These are phyloP conservation scores for Argyresthia goedartella DNA, from an alignment of 2,888 invertebrate genomes.

Conservation along the genomic window DNA sequence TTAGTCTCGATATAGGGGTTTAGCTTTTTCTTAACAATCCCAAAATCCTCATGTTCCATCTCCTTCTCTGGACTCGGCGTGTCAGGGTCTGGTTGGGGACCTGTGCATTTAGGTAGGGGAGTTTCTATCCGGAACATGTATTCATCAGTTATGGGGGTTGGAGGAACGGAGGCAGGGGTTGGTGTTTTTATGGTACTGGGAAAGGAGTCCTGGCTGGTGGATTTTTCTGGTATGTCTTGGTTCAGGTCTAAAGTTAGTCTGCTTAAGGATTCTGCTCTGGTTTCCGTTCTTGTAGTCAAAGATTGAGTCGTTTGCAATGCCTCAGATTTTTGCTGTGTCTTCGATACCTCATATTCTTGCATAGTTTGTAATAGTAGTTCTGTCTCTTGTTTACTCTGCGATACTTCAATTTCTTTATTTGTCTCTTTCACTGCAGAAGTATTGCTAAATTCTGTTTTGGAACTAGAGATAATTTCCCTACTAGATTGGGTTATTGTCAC, in stretches of 20 bases:
- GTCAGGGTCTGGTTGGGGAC: slow-evolving; percentile 27
- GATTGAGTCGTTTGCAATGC: not conserved
- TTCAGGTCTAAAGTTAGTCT: not conserved
- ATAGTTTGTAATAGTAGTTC: no score
- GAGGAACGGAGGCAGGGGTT: slow-evolving; percentile 37
- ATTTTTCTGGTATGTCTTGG: not conserved
- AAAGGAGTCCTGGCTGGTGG: not conserved
- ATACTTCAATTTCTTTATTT: not conserved
- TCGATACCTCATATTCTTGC: no score
- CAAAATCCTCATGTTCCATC: slow-evolving; percentile 34
- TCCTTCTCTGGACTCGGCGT: slow-evolving; percentile 22
- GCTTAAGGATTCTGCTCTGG: not conserved
- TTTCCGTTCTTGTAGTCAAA: not conserved
- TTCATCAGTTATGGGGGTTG: slow-evolving; percentile 54
- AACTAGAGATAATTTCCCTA: not conserved
- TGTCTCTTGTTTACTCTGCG: no score
- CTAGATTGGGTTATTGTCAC: not conserved
- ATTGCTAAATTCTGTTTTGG: not conserved
- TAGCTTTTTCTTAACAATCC: slow-evolving; percentile 46
- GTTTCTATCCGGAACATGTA: slow-evolving; percentile 47
- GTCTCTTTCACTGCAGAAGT: not conserved
- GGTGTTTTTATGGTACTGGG: slow-evolving; percentile 18
- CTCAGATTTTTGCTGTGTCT: no score
- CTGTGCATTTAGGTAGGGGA: slow-evolving; percentile 39
- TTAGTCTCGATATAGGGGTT: slow-evolving; percentile 47